Evolutionary conservation across 2,797 vertebrate species (phyloP), one percentile per base, ranked within the genome.

Genomic region (Eidolon dupreanum): DNA sequence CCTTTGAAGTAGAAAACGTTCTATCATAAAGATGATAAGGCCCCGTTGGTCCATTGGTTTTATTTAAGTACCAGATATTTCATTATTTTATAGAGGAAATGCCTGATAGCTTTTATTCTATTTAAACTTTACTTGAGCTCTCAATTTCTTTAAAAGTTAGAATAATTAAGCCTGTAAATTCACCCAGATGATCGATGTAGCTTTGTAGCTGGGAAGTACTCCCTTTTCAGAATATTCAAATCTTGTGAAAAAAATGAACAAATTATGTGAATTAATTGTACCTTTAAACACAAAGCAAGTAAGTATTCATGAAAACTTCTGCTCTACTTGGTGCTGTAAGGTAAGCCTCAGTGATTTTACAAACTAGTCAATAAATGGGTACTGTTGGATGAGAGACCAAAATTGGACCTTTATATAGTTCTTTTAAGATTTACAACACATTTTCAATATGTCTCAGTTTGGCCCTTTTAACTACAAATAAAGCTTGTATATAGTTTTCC

Each of bases 1-100:
- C 9, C 71, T 95, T 88, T 91, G 75, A 95, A 85, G 49, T 95
- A 59, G 68, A 84, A 96, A 86, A 82, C 94, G 63, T 75, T 59
- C 53, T 87, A 61, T 65, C 31, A 66, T 70, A 61, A 93, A 91
- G 49, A 36, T 91, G 49, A 41, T 91, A 53, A 93, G 65, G 15
- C 36, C 11, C 33, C 17, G 1, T 20, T 77, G 28, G 36, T 20
- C 31, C 88, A 5, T 73, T 84, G 59, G 36, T 73, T 84, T 88
- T n/a, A 28, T 87, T 73, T 78, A 84, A 91, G 53, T 81, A 75
- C 68, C 53, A 82, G 57, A 61, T 31, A 59, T 79, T 90, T 89
- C 26, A 12, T 89, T 63, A 66, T 68, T 83, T 81, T 28, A 5
- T n/a, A 57, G 61, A 85, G 38, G 43, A 85, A 38, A 78, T 41